A percentile compares a stretch with the other conserved stretches of the same genome.
Evolutionary conservation across 2,113 vertebrate genomes (phyloP).

Genomic region (Micromys minutus): DNA sequence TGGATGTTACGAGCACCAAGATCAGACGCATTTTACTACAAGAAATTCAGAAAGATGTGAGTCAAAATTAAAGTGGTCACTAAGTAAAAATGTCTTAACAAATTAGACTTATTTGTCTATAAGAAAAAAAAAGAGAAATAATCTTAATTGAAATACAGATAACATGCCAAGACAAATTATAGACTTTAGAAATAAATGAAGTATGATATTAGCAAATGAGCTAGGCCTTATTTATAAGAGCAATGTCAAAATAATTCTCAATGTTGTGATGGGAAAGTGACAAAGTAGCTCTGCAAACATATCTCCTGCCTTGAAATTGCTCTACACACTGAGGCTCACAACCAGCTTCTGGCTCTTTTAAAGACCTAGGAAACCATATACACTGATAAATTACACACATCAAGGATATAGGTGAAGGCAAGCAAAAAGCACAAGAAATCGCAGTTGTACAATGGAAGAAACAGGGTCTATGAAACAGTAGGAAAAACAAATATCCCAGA

Average conservation of each 20-base stretch:
- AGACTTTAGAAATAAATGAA: conserved; percentile 81
- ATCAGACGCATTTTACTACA: neutral
- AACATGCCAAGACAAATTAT: conserved; percentile 79
- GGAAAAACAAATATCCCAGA: neutral
- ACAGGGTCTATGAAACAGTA: neutral
- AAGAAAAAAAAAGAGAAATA: conserved; percentile 63
- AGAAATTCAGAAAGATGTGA: conserved; percentile 8
- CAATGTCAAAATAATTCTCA: conserved; percentile 81
- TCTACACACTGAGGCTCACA: conserved; percentile 59
- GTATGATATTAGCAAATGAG: conserved; percentile 75
- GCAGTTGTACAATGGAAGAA: neutral
- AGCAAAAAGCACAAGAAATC: neutral
- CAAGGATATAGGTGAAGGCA: neutral
- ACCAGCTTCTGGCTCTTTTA: conserved; percentile 33
- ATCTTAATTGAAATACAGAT: conserved; percentile 75
- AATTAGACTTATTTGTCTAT: conserved; percentile 63
- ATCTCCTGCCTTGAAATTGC: conserved; percentile 74
- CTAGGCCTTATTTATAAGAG: conserved; percentile 78
- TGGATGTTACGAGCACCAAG: neutral
- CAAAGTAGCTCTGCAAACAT: conserved; percentile 76
- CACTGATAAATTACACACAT: neutral
- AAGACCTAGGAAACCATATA: conserved; percentile 57
- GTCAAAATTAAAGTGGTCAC: neutral
- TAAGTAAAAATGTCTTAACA: conserved; percentile 57
- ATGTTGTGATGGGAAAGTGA: conserved; percentile 76